phyloP scores from a whole-genome alignment of 2,888 invertebrate species.

The Oegoconia quadripuncta region DNA sequence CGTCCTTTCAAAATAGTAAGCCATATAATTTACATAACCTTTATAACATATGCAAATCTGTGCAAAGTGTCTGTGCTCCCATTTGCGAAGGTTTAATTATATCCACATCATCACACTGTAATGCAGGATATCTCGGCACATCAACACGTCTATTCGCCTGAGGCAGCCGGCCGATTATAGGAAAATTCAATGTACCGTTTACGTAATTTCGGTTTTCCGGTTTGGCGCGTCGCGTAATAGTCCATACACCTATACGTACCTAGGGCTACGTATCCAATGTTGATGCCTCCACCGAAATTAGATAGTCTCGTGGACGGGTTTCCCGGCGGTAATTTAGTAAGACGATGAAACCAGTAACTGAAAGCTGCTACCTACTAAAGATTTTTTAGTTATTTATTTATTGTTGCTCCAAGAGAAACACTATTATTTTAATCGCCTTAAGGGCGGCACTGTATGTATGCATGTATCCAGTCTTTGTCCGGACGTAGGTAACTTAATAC shows the following conservation, averaged over 20 bases:
- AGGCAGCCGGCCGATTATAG: conserved; percentile 51
- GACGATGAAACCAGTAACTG: neutral
- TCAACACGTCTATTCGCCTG: conserved; percentile 26
- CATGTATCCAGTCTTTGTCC: no score
- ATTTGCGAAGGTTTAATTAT: conserved; percentile 2
- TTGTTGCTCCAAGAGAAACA: no score
- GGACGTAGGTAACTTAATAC: no score
- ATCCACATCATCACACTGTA: conserved; percentile 3
- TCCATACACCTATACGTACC: conserved; percentile 25
- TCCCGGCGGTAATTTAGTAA: neutral
- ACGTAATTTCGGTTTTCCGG: conserved; percentile 74
- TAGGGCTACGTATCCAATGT: conserved; percentile 9
- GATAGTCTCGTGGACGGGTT: conserved; percentile 2
- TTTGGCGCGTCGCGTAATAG: conserved; percentile 59
- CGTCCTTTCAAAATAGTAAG: no score
- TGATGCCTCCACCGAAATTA: conserved; percentile 4
- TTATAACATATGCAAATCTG: no score
- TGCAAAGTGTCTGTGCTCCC: no score
- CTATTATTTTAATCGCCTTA: no score
- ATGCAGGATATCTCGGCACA: conserved; percentile 9
- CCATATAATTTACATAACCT: no score
- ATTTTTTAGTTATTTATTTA: no score
- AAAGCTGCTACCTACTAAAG: no score
- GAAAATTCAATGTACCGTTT: conserved; percentile 70
- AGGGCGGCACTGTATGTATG: no score